Evolutionary conservation across 2,113 vertebrate species (phyloP).

Genomic region (Lepus timidus): DNA sequence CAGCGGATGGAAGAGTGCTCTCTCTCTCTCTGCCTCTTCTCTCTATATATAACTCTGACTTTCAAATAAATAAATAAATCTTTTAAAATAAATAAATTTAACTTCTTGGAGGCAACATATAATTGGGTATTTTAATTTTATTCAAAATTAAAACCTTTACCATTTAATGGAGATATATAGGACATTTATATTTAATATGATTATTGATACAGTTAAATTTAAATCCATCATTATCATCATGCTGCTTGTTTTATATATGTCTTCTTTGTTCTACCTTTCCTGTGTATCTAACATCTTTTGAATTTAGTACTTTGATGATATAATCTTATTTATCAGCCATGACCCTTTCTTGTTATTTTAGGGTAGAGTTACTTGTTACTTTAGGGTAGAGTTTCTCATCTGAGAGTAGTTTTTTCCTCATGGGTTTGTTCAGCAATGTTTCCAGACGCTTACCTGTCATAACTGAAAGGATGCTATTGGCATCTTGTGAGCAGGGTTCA

Average conservation of each 20-base stretch:
- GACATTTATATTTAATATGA: background rate
- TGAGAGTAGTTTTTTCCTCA: background rate
- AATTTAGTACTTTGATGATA: background rate
- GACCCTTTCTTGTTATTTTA: background rate
- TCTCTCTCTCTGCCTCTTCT: no score
- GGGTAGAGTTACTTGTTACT: background rate
- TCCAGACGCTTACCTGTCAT: background rate
- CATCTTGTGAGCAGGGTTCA: background rate
- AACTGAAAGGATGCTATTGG: background rate
- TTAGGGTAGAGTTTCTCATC: background rate
- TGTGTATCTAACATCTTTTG: background rate
- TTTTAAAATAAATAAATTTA: no score
- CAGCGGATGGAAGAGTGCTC: no score
- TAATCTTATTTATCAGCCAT: background rate
- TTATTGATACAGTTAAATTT: background rate
- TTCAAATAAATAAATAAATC: no score
- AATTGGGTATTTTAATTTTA: slow-evolving; percentile 1
- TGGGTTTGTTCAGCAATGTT: background rate
- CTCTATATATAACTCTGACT: no score
- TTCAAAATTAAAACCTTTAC: background rate
- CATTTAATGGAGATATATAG: background rate
- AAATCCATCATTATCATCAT: background rate
- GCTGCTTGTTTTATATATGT: background rate
- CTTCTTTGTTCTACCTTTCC: background rate
- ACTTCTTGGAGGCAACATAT: background rate